phyloP scores from a whole-genome alignment of 2,113 vertebrate genomes.

The Arizona elegans region DNA sequence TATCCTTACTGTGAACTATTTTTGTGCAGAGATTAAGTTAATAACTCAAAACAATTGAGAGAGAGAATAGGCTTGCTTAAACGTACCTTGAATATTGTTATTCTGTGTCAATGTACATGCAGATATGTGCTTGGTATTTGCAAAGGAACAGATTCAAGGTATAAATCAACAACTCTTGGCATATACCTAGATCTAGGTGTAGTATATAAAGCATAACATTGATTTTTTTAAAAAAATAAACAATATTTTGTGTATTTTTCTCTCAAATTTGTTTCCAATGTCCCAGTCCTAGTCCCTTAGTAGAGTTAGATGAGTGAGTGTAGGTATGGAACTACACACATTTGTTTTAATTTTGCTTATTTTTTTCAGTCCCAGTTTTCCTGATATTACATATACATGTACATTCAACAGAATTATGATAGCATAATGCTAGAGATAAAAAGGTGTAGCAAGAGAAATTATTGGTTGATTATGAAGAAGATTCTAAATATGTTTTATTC shows the following conservation, averaged over 20 bases:
- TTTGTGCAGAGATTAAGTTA: background rate
- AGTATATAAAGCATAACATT: background rate
- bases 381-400: background rate
- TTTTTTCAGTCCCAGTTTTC: background rate
- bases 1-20: constrained; percentile 10
- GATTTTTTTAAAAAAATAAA: background rate
- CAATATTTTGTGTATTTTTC: background rate
- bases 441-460: background rate
- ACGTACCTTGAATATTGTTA: background rate
- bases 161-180: background rate
- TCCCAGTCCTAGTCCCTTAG: background rate
- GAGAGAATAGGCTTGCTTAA: background rate
- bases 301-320: background rate
- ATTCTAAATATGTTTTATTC: background rate
- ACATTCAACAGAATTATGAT: background rate
- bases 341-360: background rate
- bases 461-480: background rate
- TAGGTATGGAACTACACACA: background rate
- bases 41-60: background rate
- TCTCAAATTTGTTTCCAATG: background rate
- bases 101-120: background rate
- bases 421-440: background rate
- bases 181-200: background rate
- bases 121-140: background rate
- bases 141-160: background rate